Evolutionary conservation across 2,113 vertebrate genomes (phyloP), one percentile per base, ranked within the genome.

Genomic region (Misgurnus anguillicaudatus): DNA sequence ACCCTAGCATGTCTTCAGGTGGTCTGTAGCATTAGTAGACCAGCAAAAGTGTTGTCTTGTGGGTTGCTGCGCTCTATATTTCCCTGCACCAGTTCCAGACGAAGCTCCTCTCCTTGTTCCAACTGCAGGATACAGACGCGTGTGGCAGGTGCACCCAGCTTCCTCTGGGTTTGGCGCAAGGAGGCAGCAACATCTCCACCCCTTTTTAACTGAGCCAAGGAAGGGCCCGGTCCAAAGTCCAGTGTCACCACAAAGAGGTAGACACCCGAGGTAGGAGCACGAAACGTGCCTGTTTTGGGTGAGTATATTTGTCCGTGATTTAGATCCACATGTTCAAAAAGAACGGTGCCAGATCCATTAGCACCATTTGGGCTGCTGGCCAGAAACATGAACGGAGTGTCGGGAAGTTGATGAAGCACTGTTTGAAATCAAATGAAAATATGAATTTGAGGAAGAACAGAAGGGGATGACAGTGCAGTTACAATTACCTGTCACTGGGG

Each of bases 171-270:
- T 9, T 85, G 87, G 0, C 85, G 85, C 0, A 97, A 85, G 3
- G 87, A 85, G 61, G 87, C 71, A 0, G 19, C 72, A 3, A 76
- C 77, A 0, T 69, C 8, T 2, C 9, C 8, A 77, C 91, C 92
- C 38, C 90, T 90, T 55, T 89, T 88, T 67, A 97, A 90, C 58
- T 92, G 87, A n/a, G 93, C 91, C 0, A 89, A 74, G 17, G 92
- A 86, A 3, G 86, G 85, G n/a, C 94, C 96, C 1, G 92, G 87
- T 3, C 87, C 90, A 14, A 96, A 93, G 74, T 95, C 92, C 75
- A 93, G 72, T 14, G 91, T 95, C 78, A 96, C 86, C 7, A 92
- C 69, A 55, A 98, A 94, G 42, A 96, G 82, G 83, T 98, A 98
- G 66, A 94, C 63, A 0, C 96, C 96, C 9, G 71, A 88, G 14